Conservation (phyloP, 2,888 invertebrate species). For the Drosophila nigritarsus region DNA sequence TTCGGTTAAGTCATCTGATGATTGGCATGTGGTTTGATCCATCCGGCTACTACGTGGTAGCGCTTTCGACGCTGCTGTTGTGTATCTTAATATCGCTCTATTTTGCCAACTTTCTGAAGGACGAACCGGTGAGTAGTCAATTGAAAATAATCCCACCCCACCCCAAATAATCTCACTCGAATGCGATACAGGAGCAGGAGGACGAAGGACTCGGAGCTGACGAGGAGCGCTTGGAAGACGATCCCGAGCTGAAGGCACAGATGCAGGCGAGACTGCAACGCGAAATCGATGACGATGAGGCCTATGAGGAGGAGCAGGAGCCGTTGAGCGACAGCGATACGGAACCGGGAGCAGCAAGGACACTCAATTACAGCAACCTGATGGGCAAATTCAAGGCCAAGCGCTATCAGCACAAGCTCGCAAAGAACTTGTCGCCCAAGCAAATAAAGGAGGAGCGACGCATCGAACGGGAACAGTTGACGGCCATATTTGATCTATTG, state of each 20-base stretch:
- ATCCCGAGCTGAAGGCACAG: slow-evolving; percentile 32
- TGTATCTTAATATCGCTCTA: slow-evolving; percentile 73
- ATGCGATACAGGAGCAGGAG: slow-evolving; percentile 53
- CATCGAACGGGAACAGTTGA: slow-evolving; percentile 85
- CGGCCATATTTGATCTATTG: slow-evolving; percentile 85
- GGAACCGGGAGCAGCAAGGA: slow-evolving; percentile 19
- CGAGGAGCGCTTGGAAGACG: slow-evolving; percentile 57
- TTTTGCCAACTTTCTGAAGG: slow-evolving; percentile 70
- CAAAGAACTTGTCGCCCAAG: slow-evolving; percentile 67
- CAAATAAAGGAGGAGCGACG: slow-evolving; percentile 79
- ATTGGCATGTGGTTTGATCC: slow-evolving; percentile 56
- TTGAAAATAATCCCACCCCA: background rate
- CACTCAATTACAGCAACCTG: slow-evolving; percentile 49
- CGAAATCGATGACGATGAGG: slow-evolving; percentile 60
- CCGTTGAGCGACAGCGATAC: slow-evolving; percentile 54
- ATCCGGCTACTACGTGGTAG: slow-evolving; percentile 68
- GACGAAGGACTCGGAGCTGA: slow-evolving; percentile 71
- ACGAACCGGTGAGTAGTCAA: slow-evolving; percentile 59
- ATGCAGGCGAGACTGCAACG: slow-evolving; percentile 32
- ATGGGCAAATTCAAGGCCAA: slow-evolving; percentile 75
- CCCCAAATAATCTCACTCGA: background rate
- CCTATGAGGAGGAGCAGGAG: slow-evolving; percentile 58
- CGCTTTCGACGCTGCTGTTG: slow-evolving; percentile 64
- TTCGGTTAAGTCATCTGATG: background rate
- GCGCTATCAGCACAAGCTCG: slow-evolving; percentile 67